Evolutionary conservation across 2,888 invertebrate genomes (phyloP).

Genomic region (Rhopalosiphum nymphaeae): DNA sequence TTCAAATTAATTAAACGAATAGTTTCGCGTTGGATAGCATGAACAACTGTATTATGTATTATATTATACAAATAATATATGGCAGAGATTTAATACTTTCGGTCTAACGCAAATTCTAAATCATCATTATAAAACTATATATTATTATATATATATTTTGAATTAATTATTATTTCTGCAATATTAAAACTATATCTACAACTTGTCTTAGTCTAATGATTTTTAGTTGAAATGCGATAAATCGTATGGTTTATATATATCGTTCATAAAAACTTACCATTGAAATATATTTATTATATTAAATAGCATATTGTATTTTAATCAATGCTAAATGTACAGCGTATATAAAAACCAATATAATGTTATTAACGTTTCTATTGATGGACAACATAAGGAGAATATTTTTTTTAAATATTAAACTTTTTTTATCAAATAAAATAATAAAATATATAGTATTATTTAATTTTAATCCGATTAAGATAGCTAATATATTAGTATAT

Average conservation of each 20-base stretch:
- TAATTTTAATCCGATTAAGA: background rate
- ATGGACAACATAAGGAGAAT: background rate
- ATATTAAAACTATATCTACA: background rate
- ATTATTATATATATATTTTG: background rate
- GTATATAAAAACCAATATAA: background rate
- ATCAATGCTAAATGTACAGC: background rate
- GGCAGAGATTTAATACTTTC: background rate
- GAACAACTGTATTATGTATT: background rate
- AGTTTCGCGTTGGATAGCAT: background rate
- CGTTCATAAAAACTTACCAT: background rate
- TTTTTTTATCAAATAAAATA: background rate
- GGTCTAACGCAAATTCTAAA: background rate
- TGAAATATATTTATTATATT: background rate
- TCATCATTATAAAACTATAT: no score
- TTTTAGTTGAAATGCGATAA: background rate
- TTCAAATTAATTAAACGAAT: slow-evolving; percentile 17
- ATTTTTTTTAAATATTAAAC: background rate
- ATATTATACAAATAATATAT: background rate
- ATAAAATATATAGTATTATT: background rate
- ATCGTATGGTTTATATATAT: background rate
- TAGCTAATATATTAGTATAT: no score
- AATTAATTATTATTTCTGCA: background rate
- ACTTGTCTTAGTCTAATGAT: no score
- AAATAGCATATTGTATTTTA: background rate
- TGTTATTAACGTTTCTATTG: no score